Evolutionary conservation across 2,113 vertebrate species (phyloP).

Genomic region (Otis tarda): DNA sequence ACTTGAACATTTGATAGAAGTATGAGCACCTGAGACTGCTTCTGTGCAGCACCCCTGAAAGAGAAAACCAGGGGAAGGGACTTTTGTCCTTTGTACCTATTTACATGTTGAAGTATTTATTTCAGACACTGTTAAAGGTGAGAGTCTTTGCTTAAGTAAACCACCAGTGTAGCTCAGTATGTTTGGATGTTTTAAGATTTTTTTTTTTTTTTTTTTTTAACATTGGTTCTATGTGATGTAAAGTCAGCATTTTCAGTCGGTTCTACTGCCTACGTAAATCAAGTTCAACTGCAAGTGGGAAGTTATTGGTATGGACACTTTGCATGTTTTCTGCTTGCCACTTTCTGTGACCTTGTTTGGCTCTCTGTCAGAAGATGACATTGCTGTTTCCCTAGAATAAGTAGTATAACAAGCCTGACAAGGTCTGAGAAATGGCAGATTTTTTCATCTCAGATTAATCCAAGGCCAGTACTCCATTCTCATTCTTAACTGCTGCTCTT

Average conservation of each 20-base stretch:
- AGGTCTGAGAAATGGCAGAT: not conserved
- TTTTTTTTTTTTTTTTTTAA: not conserved
- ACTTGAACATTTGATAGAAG: not conserved
- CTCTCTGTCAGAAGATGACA: not conserved
- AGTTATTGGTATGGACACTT: not conserved
- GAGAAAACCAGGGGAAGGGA: not conserved
- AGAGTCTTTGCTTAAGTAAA: not conserved
- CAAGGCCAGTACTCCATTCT: not conserved
- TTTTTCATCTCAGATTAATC: not conserved
- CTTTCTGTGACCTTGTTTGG: not conserved
- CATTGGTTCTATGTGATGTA: not conserved
- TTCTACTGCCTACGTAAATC: not conserved
- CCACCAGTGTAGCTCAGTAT: not conserved
- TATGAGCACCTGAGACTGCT: not conserved
- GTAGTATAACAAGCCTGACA: not conserved
- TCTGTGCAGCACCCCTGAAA: not conserved
- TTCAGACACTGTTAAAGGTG: not conserved
- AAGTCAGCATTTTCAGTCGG: not conserved
- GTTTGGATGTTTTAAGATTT: not conserved
- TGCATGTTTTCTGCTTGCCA: not conserved
- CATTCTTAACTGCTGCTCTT: not conserved
- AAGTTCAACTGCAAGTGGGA: not conserved
- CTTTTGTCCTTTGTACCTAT: not conserved
- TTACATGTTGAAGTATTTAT: not conserved
- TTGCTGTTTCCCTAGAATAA: not conserved